A percentile compares a stretch with the other conserved stretches of the same genome.
These are phyloP conservation scores for Parnassius mnemosyne DNA, from an alignment of 2,888 invertebrate genomes.

Conservation along the genomic window DNA sequence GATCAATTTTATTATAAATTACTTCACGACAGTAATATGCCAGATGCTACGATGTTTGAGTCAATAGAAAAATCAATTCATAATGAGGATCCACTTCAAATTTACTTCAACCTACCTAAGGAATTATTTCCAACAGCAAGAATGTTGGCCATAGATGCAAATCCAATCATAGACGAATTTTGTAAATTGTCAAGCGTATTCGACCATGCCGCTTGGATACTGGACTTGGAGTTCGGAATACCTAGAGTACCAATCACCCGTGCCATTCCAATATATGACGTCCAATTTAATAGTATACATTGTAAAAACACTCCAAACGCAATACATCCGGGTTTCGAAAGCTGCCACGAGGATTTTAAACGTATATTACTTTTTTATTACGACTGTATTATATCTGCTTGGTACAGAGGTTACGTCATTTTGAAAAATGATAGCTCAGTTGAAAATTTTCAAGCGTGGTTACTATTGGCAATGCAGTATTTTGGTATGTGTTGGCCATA, in stretches of 20 bases:
- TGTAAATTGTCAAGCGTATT: conserved; percentile 47
- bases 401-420: conserved; percentile 55
- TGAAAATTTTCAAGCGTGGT: conserved; percentile 61
- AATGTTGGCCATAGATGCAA: conserved; percentile 52
- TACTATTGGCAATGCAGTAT: conserved; percentile 50
- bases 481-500: conserved; percentile 66
- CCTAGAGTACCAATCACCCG: conserved; percentile 47
- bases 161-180: conserved; percentile 58
- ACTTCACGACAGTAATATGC: background rate
- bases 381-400: conserved; percentile 52
- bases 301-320: conserved; percentile 55
- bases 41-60: background rate
- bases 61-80: conserved; percentile 15
- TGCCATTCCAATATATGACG: conserved; percentile 54
- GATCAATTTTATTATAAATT: background rate
- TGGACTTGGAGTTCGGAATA: conserved; percentile 62
- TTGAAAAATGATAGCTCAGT: conserved; percentile 51
- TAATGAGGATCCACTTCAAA: conserved; percentile 39
- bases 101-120: conserved; percentile 50
- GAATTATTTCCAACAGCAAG: conserved; percentile 55
- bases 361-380: conserved; percentile 53
- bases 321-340: conserved; percentile 61
- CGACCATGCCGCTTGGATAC: conserved; percentile 50
- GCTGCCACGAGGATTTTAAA: conserved; percentile 52
- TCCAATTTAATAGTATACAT: conserved; percentile 52